Conservation (phyloP, 1,140 invertebrate genomes). For the Cardiocondyla obscurior region DNA sequence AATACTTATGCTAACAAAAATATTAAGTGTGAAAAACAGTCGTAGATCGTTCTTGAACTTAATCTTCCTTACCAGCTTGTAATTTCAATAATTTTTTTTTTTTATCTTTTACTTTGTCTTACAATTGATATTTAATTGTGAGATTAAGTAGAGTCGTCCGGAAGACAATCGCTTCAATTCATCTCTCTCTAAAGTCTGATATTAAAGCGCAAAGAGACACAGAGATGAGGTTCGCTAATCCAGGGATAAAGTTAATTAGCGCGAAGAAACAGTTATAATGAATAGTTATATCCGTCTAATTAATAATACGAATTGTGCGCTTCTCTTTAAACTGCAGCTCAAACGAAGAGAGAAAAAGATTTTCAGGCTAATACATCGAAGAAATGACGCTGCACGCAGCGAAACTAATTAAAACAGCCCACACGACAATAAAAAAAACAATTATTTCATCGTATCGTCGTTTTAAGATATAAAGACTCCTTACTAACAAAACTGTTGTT, state of each 20-base stretch:
- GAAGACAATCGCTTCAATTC: neutral
- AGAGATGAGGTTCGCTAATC: neutral
- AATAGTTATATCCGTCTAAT: neutral
- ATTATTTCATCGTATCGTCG: neutral
- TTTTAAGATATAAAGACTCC: neutral
- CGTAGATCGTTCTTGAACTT: neutral
- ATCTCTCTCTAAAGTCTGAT: neutral
- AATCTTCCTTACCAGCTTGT: neutral
- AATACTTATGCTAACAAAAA: neutral
- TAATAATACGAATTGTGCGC: neutral
- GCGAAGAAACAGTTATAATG: neutral
- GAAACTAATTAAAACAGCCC: neutral
- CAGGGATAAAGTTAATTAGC: neutral
- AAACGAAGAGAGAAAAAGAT: neutral
- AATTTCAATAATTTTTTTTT: neutral
- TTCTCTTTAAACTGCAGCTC: neutral
- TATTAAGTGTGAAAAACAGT: neutral
- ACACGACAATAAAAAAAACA: neutral
- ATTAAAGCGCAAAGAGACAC: neutral
- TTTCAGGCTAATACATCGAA: conserved; percentile 3
- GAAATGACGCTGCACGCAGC: neutral
- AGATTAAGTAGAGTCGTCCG: neutral
- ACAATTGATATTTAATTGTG: neutral
- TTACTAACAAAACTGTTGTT: too few relatives aligned
- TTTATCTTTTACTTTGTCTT: too few relatives aligned